Evolutionary conservation across 1,140 invertebrate species (phyloP), one percentile per base, ranked within the genome.

Genomic region (Formica exsecta): DNA sequence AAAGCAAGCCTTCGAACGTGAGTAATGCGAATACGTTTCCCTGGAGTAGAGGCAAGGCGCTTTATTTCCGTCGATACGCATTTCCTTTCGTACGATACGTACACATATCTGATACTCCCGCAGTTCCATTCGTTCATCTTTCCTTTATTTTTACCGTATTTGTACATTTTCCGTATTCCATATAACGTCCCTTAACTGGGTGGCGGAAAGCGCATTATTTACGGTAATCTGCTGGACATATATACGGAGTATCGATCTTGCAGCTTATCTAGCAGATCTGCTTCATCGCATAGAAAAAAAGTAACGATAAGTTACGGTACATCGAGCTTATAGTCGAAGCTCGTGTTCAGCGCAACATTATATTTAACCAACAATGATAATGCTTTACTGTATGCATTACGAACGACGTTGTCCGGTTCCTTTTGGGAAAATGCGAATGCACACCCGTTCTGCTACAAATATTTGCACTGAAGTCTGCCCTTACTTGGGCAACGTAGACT

Each of bases 11-110:
- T 68, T 73, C 73, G 74, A 74, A 73, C 68, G 66, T 73, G 87
- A 89, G 68, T 89, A 89, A 89, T 62, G 68, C 51, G 87, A 76
- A 76, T 80, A 85, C 73, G 73, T 89, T 88, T 61, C 41, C 65
- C 36, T 11, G 0, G 65, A 36, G 13, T 41, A 32, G 32, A 71
- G 8, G 48, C 62, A 19, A 44, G 29, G 22, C 54, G 64, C 79
- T 84, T 85, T 88, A 87, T 87, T 88, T 84, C 86, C 79, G 71
- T 71, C 87, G 79, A 88, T 88, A 76, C 79, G 54, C 71, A 38
- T 84, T 85, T 87, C 79, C 59, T 87, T 84, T 54, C 74, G 64
- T 80, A 57, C 54, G 38, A 68, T 65, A 65, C 66, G 86, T 57
- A 41, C 7, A 22, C 44, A 51, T 16, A 36, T 48, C 44, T 41